phyloP scores from a whole-genome alignment of 2,888 invertebrate genomes.

The Dioctria linearis region DNA sequence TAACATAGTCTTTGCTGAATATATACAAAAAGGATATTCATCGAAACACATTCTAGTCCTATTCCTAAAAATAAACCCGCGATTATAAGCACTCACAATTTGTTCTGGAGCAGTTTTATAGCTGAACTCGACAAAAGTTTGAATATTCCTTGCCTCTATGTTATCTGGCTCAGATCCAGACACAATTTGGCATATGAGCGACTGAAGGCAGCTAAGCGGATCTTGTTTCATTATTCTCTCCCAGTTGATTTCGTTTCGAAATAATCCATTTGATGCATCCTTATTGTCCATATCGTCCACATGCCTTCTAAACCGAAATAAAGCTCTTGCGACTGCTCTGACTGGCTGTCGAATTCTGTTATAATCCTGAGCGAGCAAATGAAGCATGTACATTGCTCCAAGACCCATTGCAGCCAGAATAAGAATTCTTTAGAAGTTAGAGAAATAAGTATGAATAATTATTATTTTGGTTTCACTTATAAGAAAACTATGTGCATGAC shows the following conservation, averaged over 20 bases:
- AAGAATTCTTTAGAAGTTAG: slow-evolving; percentile 62
- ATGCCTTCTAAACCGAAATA: slow-evolving; percentile 24
- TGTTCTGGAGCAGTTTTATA: slow-evolving; percentile 65
- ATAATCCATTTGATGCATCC: neutral
- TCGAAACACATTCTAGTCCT: slow-evolving; percentile 65
- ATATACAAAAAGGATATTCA: slow-evolving; percentile 69
- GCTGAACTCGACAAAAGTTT: slow-evolving; percentile 65
- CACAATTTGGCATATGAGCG: slow-evolving; percentile 68
- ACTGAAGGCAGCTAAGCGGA: slow-evolving; percentile 69
- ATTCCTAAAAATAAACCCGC: slow-evolving; percentile 65
- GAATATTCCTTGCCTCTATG: slow-evolving; percentile 65
- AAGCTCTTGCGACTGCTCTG: slow-evolving; percentile 31
- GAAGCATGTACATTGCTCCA: slow-evolving; percentile 72
- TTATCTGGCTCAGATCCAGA: slow-evolving; percentile 67
- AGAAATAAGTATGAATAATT: neutral
- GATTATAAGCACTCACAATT: slow-evolving; percentile 67
- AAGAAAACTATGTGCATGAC: neutral
- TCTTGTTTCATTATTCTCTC: slow-evolving; percentile 66
- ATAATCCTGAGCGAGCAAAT: slow-evolving; percentile 72
- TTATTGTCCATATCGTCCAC: too few species aligned
- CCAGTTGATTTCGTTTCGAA: slow-evolving; percentile 65
- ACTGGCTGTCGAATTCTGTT: slow-evolving; percentile 67
- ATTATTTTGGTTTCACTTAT: too few species aligned
- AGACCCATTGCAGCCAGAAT: slow-evolving; percentile 70
- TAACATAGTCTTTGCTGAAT: slow-evolving; percentile 69